Conservation (phyloP, 2,888 invertebrate species). For the Cenopis cana region DNA sequence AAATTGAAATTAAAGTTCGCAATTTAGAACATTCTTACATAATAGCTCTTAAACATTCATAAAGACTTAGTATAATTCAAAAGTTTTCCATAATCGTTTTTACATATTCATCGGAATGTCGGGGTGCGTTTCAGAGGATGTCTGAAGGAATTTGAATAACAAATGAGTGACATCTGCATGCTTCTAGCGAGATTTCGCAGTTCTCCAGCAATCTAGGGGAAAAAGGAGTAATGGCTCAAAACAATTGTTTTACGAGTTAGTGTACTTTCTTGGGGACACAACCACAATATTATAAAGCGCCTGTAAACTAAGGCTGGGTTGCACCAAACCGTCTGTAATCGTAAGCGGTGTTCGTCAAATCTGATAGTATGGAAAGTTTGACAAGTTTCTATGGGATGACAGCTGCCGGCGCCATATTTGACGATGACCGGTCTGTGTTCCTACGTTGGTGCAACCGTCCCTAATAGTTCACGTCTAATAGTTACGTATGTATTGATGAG, state of each 20-base stretch:
- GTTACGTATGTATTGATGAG: background rate
- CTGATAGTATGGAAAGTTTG: too few species aligned
- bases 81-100: conserved; percentile 81
- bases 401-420: too few species aligned
- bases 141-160: conserved; percentile 81
- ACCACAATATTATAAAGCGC: too few species aligned
- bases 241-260: background rate
- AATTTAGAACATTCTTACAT: conserved; percentile 15
- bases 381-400: too few species aligned
- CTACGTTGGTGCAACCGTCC: too few species aligned
- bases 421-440: too few species aligned
- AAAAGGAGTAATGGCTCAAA: background rate
- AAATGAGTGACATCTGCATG: conserved; percentile 81
- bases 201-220: conserved; percentile 42
- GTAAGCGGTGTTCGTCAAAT: too few species aligned
- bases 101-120: conserved; percentile 82
- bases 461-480: too few species aligned
- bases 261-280: background rate
- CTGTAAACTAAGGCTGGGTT: too few species aligned
- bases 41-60: conserved; percentile 43
- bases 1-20: background rate
- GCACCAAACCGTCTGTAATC: too few species aligned
- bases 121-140: conserved; percentile 78
- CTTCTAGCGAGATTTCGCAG: conserved; percentile 52
- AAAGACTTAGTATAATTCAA: conserved; percentile 62